Base-by-base conservation (phyloP, 2,113 vertebrate genomes). In the Gambusia holbrooki region DNA sequence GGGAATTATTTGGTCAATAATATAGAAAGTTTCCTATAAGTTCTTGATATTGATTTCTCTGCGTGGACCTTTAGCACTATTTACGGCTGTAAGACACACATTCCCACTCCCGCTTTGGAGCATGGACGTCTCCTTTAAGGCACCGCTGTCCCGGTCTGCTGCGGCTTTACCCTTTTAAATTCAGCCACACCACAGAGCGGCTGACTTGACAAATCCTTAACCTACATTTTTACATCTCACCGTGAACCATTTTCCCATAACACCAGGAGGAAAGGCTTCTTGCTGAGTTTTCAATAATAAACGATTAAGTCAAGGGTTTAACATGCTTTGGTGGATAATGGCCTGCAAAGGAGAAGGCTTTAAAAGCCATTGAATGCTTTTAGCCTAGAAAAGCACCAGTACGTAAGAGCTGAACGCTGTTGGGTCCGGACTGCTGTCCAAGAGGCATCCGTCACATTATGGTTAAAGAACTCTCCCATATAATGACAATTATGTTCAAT, bases 281-380 rank as follows among this genome's bases (percentile, higher is more conserved):
- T 61, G 64, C 73, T 1, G 58, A 78, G 87, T 76, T 79, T 91
- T 92, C 83, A 91, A 90, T 91, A 90, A 91, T 91, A 71, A 82
- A 92, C 45, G 76, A 84, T 86, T 82, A 88, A 66, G 80, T 71
- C 9, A 0, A 72, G 73, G 60, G 75, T 87, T 88, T 87, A 91
- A 89, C 79, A 71, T 78, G 84, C 82, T 77, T 66, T 79, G 76
- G 80, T 65, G 83, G 85, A 91, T 84, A 89, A 91, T 77, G 72
- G 85, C 29, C 9, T 45, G 69, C 66, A 88, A 85, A 82, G 70
- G 42, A 84, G 69, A 71, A 86, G 67, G 84, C 78, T 88, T 88
- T 92, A 66, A 89, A 89, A 88, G 88, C 85, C 88, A 82, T 78
- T 63, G 64, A 76, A 73, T 77, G 89, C 90, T 89, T 90, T 91